phyloP scores from a whole-genome alignment of 2,888 invertebrate species.

The Drosophila monieri region DNA sequence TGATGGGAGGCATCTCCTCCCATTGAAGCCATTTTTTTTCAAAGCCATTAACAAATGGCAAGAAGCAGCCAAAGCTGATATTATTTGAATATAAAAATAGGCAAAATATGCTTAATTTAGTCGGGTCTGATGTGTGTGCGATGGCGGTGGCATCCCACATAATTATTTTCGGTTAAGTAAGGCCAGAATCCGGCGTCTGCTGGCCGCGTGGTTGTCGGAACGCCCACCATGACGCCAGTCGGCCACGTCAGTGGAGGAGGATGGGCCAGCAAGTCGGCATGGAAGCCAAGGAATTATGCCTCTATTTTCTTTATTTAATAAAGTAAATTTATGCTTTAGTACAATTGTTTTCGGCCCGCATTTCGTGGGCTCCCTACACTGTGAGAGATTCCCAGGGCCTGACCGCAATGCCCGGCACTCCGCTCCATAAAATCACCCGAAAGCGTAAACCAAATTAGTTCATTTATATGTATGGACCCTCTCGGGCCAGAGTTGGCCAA shows the following conservation, averaged over 20 bases:
- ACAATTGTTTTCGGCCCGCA: constrained; percentile 53
- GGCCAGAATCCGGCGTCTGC: constrained; percentile 54
- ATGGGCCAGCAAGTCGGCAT: constrained; percentile 31
- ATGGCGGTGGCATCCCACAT: constrained; percentile 71
- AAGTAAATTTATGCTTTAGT: constrained; percentile 68
- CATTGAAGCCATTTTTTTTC: constrained; percentile 39
- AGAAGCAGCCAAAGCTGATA: constrained; percentile 56
- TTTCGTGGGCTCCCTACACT: constrained; percentile 53
- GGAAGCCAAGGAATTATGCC: constrained; percentile 74
- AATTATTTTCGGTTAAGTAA: constrained; percentile 79
- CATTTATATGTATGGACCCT: constrained; percentile 57
- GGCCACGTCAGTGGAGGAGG: constrained; percentile 45
- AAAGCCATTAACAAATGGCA: constrained; percentile 77
- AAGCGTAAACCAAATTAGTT: constrained; percentile 69
- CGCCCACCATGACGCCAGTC: constrained; percentile 75
- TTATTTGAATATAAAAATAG: constrained; percentile 69
- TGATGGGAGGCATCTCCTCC: background rate
- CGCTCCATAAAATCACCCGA: constrained; percentile 53
- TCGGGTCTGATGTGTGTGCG: constrained; percentile 42
- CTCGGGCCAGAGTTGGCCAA: constrained; percentile 55
- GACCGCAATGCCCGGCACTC: constrained; percentile 30
- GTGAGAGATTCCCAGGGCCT: constrained; percentile 72
- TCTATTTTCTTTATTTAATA: constrained; percentile 72
- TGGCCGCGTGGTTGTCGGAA: constrained; percentile 69
- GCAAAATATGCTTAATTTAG: constrained; percentile 80